These are phyloP conservation scores for Hyphantria cunea DNA, from an alignment of 1,140 invertebrate species.

Conservation along the genomic window DNA sequence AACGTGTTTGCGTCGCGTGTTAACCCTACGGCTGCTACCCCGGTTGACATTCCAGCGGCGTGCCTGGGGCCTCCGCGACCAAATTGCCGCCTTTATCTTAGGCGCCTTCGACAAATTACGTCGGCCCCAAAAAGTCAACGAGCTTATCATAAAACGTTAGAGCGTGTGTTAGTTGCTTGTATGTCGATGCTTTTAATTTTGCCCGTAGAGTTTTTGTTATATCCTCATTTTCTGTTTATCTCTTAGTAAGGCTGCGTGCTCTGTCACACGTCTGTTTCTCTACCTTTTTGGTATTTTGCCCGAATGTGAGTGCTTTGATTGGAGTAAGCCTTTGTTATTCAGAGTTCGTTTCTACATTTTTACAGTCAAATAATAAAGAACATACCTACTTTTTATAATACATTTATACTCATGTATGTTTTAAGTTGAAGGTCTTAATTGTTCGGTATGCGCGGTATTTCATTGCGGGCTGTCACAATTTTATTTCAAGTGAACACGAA, in stretches of 20 bases:
- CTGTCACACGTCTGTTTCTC: conserved; percentile 64
- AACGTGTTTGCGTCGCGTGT: conserved; percentile 36
- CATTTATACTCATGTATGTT: too few relatives aligned
- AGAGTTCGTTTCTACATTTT: too few relatives aligned
- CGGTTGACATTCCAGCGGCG: conserved; percentile 60
- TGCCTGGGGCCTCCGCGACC: conserved; percentile 47
- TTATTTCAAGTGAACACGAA: not conserved
- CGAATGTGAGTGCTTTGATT: conserved; percentile 20
- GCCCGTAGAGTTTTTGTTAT: conserved; percentile 72
- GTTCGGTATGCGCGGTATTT: conserved; percentile 7
- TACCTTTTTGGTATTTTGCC: conserved; percentile 37
- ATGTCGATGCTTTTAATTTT: conserved; percentile 77
- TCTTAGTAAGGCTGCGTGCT: conserved; percentile 59
- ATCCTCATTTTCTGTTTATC: conserved; percentile 73
- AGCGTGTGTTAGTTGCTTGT: conserved; percentile 69
- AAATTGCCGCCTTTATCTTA: conserved; percentile 67
- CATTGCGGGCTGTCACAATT: too few relatives aligned
- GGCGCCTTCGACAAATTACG: conserved; percentile 80
- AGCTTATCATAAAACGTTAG: conserved; percentile 73
- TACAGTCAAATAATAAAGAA: not conserved
- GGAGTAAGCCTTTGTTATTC: too few relatives aligned
- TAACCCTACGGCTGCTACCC: conserved; percentile 40
- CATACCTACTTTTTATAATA: too few relatives aligned
- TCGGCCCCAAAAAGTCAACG: conserved; percentile 65
- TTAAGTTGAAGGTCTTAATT: not conserved